A percentile compares a stretch with the other conserved stretches of the same genome.
Conservation (phyloP, 1,140 invertebrate species). For the Ctenoplectra terminalis region DNA sequence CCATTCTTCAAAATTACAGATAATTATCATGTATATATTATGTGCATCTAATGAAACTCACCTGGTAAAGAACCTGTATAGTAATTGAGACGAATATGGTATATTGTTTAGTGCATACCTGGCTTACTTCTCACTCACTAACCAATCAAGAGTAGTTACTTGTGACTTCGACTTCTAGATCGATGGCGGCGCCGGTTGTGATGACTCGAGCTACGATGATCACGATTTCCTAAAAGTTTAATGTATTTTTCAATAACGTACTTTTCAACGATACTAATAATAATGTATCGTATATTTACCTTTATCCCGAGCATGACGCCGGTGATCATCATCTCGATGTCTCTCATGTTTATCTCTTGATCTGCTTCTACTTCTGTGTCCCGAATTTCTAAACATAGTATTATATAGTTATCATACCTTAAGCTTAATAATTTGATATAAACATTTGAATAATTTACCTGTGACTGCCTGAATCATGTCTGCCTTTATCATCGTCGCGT, state of each 20-base stretch:
- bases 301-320: slow-evolving; percentile 79
- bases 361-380: slow-evolving; percentile 79
- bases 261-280: no score
- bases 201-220: slow-evolving; percentile 79
- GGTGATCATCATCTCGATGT: slow-evolving; percentile 79
- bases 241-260: background rate
- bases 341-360: slow-evolving; percentile 80
- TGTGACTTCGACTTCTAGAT: slow-evolving; percentile 82
- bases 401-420: background rate
- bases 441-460: slow-evolving; percentile 65
- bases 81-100: slow-evolving; percentile 83
- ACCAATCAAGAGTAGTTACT: slow-evolving; percentile 84
- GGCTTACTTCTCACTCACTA: slow-evolving; percentile 82
- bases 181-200: slow-evolving; percentile 80
- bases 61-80: slow-evolving; percentile 82
- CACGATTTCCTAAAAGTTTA: slow-evolving; percentile 73
- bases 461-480: slow-evolving; percentile 74
- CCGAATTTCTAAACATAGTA: slow-evolving; percentile 73
- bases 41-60: slow-evolving; percentile 82
- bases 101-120: slow-evolving; percentile 82
- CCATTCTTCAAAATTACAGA: slow-evolving; percentile 74
- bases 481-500: slow-evolving; percentile 79
- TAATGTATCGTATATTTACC: slow-evolving; percentile 61
- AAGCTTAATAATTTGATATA: background rate
- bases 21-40: slow-evolving; percentile 79